These are phyloP conservation scores for Oryzaephilus surinamensis DNA, from an alignment of 1,140 invertebrate genomes.

Conservation along the genomic window DNA sequence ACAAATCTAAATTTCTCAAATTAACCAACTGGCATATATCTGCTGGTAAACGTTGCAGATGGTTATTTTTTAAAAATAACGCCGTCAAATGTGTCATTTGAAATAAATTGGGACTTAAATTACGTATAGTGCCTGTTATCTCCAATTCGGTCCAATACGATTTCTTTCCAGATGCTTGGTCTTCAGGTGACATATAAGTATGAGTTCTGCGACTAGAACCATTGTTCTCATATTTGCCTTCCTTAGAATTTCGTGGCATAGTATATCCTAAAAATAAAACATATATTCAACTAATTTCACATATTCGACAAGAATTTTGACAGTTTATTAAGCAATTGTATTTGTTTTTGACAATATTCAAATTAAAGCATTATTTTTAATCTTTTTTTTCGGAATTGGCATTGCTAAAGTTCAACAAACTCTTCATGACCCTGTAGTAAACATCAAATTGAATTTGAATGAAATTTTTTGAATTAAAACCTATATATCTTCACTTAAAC, in stretches of 20 bases:
- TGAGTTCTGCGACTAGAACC: constrained; percentile 61
- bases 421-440: constrained; percentile 18
- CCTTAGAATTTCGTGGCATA: constrained; percentile 53
- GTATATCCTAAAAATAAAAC: constrained; percentile 41
- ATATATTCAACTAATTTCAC: not conserved
- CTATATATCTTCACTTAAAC: too few species aligned
- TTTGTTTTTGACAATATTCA: not conserved
- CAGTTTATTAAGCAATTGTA: too few species aligned
- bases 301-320: too few species aligned
- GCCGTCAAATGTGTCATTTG: constrained; percentile 82
- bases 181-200: constrained; percentile 86
- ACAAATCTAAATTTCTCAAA: constrained; percentile 82
- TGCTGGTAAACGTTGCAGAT: constrained; percentile 72
- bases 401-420: constrained; percentile 18
- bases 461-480: too few species aligned
- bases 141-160: constrained; percentile 58
- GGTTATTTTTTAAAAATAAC: constrained; percentile 92
- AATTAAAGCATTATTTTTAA: constrained; percentile 4
- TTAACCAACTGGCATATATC: constrained; percentile 78
- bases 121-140: constrained; percentile 76
- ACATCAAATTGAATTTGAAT: too few species aligned
- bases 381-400: constrained; percentile 4
- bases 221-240: constrained; percentile 37
- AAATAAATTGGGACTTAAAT: constrained; percentile 84
- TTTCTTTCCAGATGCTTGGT: constrained; percentile 82